Evolutionary conservation across 2,888 invertebrate species (phyloP), one percentile per base, ranked within the genome.

Genomic region (Lypha dubia): DNA sequence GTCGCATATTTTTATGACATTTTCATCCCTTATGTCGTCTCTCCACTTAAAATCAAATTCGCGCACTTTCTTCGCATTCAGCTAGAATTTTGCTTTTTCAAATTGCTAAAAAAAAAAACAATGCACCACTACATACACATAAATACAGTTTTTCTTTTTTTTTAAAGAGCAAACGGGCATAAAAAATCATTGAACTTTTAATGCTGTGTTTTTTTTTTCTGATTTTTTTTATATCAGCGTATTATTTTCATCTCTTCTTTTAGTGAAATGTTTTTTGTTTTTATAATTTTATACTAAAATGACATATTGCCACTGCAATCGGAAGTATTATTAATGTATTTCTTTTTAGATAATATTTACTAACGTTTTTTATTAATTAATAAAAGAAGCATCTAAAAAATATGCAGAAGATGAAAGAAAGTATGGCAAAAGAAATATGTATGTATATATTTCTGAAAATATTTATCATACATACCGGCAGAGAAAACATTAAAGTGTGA

Each of bases 1-100:
- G 92, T 91, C 92, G 91, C 92, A 92, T 91, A 91, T 91, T 92
- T 92, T 92, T 92, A 91, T 92, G 92, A 92, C 92, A 91, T 89
- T 90, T 88, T 88, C 88, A 70, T 58, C 56, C 84, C 82, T 74
- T 60, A 35, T 67, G 28, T 53, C n/a, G n/a, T n/a, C n/a, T n/a
- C 60, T 22, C n/a, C 67, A 6, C 20, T 67, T 32, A 8, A 38
- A 17, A 28, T 15, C 13, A 15, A 44, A 22, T 44, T 4, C 68
- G 38, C n/a, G 32, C 22, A 24, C 35, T 65, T 49, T 63, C 32
- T 73, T 56, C 32, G 28, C n/a, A 51, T 65, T 62, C 60, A 46
- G 56, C 32, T 13, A 53, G 7, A 46, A 13, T 38, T 73, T 44
- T 60, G 85, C 76, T 87, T 60, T 20, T 63, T 65, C 44, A 44